These are phyloP conservation scores for Camelus dromedarius DNA, from an alignment of 2,113 vertebrate species.

Conservation along the genomic window DNA sequence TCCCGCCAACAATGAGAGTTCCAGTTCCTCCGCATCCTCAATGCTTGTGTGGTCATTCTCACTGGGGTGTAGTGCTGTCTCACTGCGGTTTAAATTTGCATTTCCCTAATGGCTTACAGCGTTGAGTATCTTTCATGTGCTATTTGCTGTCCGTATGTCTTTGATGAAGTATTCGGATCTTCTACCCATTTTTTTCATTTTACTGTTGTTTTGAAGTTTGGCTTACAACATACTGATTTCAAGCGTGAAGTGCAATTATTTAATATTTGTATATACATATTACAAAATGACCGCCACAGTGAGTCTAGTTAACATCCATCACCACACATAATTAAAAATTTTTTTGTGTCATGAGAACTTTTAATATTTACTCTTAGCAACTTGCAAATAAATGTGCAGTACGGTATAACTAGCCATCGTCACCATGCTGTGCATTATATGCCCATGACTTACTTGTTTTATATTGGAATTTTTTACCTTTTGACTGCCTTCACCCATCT, in stretches of 20 bases:
- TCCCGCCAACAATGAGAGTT: not conserved
- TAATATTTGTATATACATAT: not conserved
- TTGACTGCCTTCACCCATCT: not conserved
- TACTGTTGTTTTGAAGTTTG: not conserved
- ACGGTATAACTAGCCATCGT: not conserved
- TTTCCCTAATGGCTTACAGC: not conserved
- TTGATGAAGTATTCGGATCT: not conserved
- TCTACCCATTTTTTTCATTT: too few relatives aligned
- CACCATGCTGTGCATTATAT: not conserved
- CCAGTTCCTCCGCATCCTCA: rapidly evolving
- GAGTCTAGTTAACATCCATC: too few relatives aligned
- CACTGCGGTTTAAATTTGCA: not conserved
- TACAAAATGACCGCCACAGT: not conserved
- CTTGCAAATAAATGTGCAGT: not conserved
- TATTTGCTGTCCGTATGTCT: not conserved
- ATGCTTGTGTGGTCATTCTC: not conserved
- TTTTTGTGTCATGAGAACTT: too few relatives aligned
- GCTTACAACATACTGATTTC: not conserved
- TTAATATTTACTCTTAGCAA: not conserved
- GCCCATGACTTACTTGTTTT: not conserved
- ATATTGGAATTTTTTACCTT: not conserved
- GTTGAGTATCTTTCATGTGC: not conserved
- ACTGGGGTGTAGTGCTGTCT: not conserved
- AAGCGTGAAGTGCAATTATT: not conserved
- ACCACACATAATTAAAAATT: not conserved